Percentiles rank a stretch among this genome's conserved stretches.
phyloP scores from a whole-genome alignment of 1,140 invertebrate species.

The Neomicropteryx cornuta region DNA sequence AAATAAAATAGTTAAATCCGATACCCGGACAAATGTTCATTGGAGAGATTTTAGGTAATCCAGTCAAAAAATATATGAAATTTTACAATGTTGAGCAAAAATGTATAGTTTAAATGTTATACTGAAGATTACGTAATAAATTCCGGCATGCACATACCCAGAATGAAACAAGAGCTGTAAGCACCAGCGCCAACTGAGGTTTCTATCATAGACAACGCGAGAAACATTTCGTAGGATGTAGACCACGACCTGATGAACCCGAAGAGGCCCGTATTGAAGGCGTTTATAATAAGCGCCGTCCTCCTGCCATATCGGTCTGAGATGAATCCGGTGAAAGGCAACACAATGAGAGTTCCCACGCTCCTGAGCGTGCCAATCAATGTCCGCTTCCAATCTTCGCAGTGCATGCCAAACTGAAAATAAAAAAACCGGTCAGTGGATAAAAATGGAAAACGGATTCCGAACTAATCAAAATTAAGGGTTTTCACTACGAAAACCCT shows the following conservation, averaged over 20 bases:
- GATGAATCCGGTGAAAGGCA: conserved; percentile 53
- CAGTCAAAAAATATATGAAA: too few species aligned
- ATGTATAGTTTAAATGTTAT: too few species aligned
- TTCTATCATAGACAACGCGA: conserved; percentile 53
- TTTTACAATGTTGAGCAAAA: too few species aligned
- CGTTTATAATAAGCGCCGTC: conserved; percentile 46
- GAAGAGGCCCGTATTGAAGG: conserved; percentile 44
- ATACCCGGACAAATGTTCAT: too few species aligned
- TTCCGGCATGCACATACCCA: too few species aligned
- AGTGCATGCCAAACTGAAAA: conserved; percentile 31
- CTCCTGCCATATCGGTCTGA: conserved; percentile 55
- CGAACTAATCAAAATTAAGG: conserved; percentile 1
- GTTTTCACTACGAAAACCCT: neutral
- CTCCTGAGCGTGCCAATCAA: conserved; percentile 61
- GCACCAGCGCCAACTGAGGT: conserved; percentile 36
- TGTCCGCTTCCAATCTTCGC: conserved; percentile 54
- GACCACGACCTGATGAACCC: conserved; percentile 55
- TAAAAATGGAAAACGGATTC: neutral
- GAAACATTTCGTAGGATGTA: conserved; percentile 52
- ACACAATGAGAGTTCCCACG: conserved; percentile 54
- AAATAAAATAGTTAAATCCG: too few species aligned
- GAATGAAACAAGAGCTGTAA: conserved; percentile 34
- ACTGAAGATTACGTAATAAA: too few species aligned
- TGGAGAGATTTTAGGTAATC: too few species aligned
- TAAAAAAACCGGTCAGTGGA: conserved; percentile 6